Evolutionary conservation across 2,797 vertebrate species (phyloP).

Genomic region (Orestias chungarensis): DNA sequence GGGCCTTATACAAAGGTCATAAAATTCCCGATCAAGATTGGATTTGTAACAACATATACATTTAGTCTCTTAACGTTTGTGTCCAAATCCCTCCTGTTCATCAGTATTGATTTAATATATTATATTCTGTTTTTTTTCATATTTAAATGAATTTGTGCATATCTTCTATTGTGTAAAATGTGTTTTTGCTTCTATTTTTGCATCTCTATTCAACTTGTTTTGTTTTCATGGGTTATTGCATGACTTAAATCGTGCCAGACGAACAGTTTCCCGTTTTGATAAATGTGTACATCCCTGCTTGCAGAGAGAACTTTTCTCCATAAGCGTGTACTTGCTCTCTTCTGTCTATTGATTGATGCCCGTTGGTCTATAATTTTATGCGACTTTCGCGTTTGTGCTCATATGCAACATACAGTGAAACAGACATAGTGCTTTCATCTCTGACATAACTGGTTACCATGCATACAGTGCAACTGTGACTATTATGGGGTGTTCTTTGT

Average conservation of each 20-base stretch:
- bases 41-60: not conserved
- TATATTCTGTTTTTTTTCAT: not conserved
- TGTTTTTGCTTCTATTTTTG: not conserved
- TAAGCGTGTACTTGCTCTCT: conserved; percentile 12
- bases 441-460: conserved; percentile 79
- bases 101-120: not conserved
- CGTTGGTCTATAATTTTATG: conserved; percentile 46
- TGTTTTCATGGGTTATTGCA: not conserved
- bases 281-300: conserved; percentile 22
- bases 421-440: conserved; percentile 59
- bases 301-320: conserved; percentile 17
- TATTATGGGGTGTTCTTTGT: conserved; percentile 84
- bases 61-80: not conserved
- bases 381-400: conserved; percentile 25
- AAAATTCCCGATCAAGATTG: too few relatives aligned
- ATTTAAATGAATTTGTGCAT: not conserved
- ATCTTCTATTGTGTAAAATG: not conserved
- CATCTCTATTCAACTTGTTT: not conserved
- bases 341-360: conserved; percentile 10
- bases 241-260: not conserved
- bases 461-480: conserved; percentile 70
- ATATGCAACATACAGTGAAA: conserved; percentile 49
- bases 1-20: too few relatives aligned
- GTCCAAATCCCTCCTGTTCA: too few relatives aligned
- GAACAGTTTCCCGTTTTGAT: conserved; percentile 1